Conservation (phyloP, 2,797 vertebrate genomes). For the Synaphobranchus kaupii region DNA sequence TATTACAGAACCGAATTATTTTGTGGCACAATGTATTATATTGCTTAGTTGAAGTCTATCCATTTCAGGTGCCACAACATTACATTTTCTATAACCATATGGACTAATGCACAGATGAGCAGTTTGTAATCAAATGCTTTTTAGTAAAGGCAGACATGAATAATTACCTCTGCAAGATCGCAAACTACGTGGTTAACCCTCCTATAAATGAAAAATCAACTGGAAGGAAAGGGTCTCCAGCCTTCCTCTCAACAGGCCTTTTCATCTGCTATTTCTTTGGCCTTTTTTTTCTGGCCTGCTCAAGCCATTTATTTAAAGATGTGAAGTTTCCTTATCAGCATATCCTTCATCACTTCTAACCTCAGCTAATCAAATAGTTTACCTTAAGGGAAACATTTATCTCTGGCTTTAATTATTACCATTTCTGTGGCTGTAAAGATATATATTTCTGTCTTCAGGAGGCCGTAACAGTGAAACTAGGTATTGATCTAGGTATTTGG, state of each 20-base stretch:
- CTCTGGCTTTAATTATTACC: conserved; percentile 87
- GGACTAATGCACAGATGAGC: not conserved
- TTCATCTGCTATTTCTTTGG: conserved; percentile 59
- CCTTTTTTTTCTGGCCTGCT: conserved; percentile 57
- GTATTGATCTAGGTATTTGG: conserved; percentile 99
- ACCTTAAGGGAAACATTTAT: conserved; percentile 95
- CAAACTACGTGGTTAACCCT: conserved; percentile 34
- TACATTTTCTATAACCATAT: conserved; percentile 9
- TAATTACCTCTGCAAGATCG: conserved; percentile 44
- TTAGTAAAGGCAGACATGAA: conserved; percentile 17
- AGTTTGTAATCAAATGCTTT: conserved; percentile 12
- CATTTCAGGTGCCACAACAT: not conserved
- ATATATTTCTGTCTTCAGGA: conserved; percentile 92
- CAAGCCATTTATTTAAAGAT: conserved; percentile 76
- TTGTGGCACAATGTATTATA: not conserved
- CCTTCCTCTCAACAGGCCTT: conserved; percentile 50
- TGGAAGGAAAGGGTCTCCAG: conserved; percentile 43
- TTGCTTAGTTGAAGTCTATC: not conserved
- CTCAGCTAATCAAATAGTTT: conserved; percentile 97
- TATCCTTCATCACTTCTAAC: conserved; percentile 89
- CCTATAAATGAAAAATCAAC: conserved; percentile 63
- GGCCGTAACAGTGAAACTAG: conserved; percentile 94
- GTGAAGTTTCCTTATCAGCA: conserved; percentile 84
- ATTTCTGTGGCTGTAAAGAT: conserved; percentile 90
- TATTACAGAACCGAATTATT: not conserved